phyloP scores from a whole-genome alignment of 1,140 invertebrate species.

The Macrobrachium nipponense region DNA sequence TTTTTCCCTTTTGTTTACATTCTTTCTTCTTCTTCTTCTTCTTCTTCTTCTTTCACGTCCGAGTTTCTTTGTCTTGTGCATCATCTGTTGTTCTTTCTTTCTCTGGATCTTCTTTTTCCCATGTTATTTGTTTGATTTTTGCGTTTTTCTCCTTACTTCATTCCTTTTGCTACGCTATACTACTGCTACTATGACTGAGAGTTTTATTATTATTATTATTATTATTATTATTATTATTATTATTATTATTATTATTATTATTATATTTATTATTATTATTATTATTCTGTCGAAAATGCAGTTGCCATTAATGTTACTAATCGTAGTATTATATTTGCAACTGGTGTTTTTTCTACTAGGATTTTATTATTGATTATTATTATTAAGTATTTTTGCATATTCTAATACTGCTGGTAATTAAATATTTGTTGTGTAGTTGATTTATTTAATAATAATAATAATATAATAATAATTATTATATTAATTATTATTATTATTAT shows the following conservation, averaged over 20 bases:
- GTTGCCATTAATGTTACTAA: not conserved
- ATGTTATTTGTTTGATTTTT: not conserved
- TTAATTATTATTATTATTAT: not conserved
- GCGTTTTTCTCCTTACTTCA: not conserved
- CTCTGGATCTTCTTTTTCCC: not conserved
- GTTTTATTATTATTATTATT: not conserved
- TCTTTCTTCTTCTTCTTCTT: too few species aligned
- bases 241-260: not conserved
- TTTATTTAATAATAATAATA: not conserved
- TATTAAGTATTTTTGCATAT: not conserved
- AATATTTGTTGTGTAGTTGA: not conserved
- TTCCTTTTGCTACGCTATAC: conserved; percentile 1
- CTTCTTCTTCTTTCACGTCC: too few species aligned
- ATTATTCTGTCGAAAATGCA: not conserved
- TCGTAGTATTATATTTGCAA: not conserved
- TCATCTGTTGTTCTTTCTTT: too few species aligned
- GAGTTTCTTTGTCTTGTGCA: too few species aligned
- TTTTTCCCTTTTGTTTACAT: too few species aligned
- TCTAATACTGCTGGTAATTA: not conserved
- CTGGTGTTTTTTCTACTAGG: not conserved
- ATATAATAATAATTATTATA: not conserved
- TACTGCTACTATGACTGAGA: not conserved
- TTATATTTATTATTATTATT: not conserved
- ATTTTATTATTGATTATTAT: not conserved
- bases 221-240: conserved; percentile 1